Evolutionary conservation across 2,888 invertebrate species (phyloP).

Genomic region (Seira ritae): DNA sequence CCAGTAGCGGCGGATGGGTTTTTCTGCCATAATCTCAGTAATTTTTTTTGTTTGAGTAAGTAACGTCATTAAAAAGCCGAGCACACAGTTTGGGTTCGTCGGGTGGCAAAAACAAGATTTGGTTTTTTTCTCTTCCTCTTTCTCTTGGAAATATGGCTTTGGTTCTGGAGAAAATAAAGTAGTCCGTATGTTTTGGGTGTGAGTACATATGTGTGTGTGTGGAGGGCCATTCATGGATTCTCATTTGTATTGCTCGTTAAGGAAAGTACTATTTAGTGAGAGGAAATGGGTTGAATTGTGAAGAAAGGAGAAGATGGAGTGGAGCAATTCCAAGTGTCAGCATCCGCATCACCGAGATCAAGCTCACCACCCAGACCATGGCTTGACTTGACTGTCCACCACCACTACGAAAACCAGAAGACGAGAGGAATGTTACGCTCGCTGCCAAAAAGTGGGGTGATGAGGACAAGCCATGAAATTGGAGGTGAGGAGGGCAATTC

Average conservation of each 20-base stretch:
- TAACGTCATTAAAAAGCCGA: no score
- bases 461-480: conserved; percentile 21
- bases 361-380: conserved; percentile 41
- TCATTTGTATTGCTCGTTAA: conserved; percentile 72
- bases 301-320: conserved; percentile 69
- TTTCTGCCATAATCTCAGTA: no score
- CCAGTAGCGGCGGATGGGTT: no score
- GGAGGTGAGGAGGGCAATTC: conserved; percentile 41
- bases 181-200: conserved; percentile 15
- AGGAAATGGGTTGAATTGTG: conserved; percentile 71
- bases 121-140: not conserved
- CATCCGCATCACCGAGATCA: conserved; percentile 41
- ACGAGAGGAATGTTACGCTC: conserved; percentile 46
- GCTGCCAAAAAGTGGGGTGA: conserved; percentile 47
- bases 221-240: conserved; percentile 70
- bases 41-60: no score
- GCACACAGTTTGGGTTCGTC: no score
- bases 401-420: conserved; percentile 25
- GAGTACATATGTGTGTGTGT: conserved; percentile 39
- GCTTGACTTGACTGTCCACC: conserved; percentile 52
- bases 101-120: no score
- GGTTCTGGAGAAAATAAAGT: conserved; percentile 25
- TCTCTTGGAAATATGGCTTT: conserved; percentile 7
- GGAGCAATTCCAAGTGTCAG: conserved; percentile 64
- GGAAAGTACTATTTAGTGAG: conserved; percentile 69